Conservation (phyloP, 2,888 invertebrate genomes). For the Coelopa pilipes region DNA sequence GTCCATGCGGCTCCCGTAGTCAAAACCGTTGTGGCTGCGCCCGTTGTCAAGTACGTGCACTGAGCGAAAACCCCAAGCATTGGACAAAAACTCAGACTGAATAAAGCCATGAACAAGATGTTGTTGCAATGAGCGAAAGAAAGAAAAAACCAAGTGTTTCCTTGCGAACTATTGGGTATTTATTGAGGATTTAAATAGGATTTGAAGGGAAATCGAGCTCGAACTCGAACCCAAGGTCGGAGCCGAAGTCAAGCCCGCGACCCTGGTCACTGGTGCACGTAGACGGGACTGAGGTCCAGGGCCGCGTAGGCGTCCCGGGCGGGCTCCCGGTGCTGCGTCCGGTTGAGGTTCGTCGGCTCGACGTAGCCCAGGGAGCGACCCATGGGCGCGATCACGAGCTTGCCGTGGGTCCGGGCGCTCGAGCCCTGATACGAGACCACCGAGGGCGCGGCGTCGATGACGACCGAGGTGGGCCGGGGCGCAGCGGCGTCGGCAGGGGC, state of each 20-base stretch:
- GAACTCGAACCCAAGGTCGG: too few species aligned
- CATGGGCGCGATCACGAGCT: conserved; percentile 61
- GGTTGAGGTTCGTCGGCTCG: conserved; percentile 58
- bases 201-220: too few species aligned
- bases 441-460: conserved; percentile 50
- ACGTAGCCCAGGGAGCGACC: conserved; percentile 59
- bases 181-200: too few species aligned
- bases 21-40: conserved; percentile 52
- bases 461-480: conserved; percentile 42
- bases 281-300: conserved; percentile 56
- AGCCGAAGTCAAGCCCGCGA: too few species aligned
- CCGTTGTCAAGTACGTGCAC: conserved; percentile 9
- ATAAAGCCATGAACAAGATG: too few species aligned
- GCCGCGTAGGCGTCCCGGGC: conserved; percentile 44
- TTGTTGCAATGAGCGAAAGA: too few species aligned
- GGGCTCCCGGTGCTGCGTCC: conserved; percentile 52
- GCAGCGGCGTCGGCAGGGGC: neutral
- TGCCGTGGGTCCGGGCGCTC: conserved; percentile 55
- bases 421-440: conserved; percentile 58
- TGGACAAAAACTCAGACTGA: too few species aligned
- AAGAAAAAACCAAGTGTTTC: too few species aligned
- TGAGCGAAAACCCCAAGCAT: neutral
- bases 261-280: conserved; percentile 45
- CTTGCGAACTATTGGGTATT: too few species aligned
- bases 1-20: conserved; percentile 29